phyloP scores from a whole-genome alignment of 2,888 invertebrate genomes.

The Lithophane ornitopus region DNA sequence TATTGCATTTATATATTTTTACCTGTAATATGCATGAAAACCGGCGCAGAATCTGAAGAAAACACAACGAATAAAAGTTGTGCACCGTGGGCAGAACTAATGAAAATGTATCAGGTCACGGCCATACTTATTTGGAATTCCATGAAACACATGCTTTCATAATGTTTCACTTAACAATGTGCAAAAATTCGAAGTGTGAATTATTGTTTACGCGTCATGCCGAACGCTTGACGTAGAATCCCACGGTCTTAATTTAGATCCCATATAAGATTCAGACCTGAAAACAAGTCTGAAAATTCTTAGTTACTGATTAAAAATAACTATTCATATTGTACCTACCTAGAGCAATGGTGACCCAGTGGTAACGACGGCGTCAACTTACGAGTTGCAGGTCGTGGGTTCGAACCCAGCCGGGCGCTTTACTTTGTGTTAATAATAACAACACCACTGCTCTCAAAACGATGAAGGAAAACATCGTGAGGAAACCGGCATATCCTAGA shows the following conservation, averaged over 20 bases:
- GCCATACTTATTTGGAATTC: conserved; percentile 6
- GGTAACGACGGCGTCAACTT: no score
- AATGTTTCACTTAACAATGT: conserved; percentile 25
- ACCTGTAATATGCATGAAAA: neutral
- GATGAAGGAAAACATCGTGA: no score
- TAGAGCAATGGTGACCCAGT: no score
- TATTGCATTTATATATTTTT: neutral
- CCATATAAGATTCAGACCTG: no score
- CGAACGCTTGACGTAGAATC: neutral
- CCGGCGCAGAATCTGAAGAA: neutral
- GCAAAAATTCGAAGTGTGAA: conserved; percentile 40
- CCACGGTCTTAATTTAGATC: neutral
- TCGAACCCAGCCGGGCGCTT: no score
- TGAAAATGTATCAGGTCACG: conserved; percentile 4
- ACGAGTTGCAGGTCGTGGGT: no score
- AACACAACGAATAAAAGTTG: conserved; percentile 1
- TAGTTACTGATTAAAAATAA: neutral
- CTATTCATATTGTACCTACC: neutral
- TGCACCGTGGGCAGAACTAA: conserved; percentile 16
- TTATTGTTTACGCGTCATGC: conserved; percentile 23
- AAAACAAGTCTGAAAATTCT: neutral
- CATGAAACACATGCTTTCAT: conserved; percentile 19
- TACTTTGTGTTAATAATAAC: no score
- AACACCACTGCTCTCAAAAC: no score
- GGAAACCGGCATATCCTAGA: no score